A percentile compares a stretch with the other conserved stretches of the same genome.
Evolutionary conservation across 1,140 invertebrate genomes (phyloP).

Genomic region (Diuraphis noxia): DNA sequence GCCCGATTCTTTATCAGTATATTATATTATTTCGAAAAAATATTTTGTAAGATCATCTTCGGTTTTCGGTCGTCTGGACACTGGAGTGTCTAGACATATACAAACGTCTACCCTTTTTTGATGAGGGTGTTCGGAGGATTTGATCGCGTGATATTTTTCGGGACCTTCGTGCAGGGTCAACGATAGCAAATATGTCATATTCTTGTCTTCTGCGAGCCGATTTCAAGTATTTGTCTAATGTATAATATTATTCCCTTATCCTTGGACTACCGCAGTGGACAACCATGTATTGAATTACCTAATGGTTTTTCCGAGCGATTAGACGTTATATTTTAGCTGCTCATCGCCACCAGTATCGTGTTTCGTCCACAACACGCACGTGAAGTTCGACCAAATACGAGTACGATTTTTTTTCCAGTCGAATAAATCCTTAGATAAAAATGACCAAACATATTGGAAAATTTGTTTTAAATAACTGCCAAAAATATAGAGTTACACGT

Average conservation of each 20-base stretch:
- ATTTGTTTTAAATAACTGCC: neutral
- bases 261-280: neutral
- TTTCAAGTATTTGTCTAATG: neutral
- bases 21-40: neutral
- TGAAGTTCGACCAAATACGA: neutral
- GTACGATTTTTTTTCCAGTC: neutral
- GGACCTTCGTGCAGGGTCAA: neutral
- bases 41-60: neutral
- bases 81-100: constrained; percentile 23
- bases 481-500: constrained; percentile 23
- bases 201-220: neutral
- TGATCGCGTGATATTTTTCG: neutral
- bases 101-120: constrained; percentile 25
- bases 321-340: constrained; percentile 16
- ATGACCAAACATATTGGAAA: neutral
- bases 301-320: constrained; percentile 37
- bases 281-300: neutral
- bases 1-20: neutral
- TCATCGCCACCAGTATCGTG: neutral
- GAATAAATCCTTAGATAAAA: neutral
- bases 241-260: constrained; percentile 4
- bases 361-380: constrained; percentile 2
- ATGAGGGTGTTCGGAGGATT: constrained; percentile 18
- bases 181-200: constrained; percentile 6
- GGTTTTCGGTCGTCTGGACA: neutral